Conservation (phyloP, 1,140 invertebrate genomes). For the Brachionus paranguensis region DNA sequence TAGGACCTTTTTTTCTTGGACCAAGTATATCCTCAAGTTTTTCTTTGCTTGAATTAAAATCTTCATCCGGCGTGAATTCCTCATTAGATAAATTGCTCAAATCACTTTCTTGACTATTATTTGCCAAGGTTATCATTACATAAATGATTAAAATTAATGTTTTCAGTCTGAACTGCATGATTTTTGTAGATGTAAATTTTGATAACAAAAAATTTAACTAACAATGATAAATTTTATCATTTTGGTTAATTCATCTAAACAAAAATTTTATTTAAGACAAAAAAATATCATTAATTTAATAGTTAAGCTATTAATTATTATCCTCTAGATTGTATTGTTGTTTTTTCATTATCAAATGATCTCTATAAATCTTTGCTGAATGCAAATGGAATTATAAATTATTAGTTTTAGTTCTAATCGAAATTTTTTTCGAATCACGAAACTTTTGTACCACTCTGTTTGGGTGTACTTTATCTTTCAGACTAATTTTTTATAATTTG, state of each 20-base stretch:
- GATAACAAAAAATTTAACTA: background rate
- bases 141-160: background rate
- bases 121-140: background rate
- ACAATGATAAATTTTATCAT: background rate
- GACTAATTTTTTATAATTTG: background rate
- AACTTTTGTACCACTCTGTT: background rate
- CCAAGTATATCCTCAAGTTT: background rate
- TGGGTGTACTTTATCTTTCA: background rate
- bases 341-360: background rate
- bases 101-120: background rate
- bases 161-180: background rate
- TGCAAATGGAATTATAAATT: constrained; percentile 35
- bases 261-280: background rate
- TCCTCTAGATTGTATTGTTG: background rate
- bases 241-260: background rate
- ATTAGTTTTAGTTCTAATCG: background rate
- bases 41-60: background rate
- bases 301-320: constrained; percentile 8
- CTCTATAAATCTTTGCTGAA: background rate
- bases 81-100: background rate
- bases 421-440: constrained; percentile 5
- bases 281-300: background rate
- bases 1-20: background rate
- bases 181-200: background rate
- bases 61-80: background rate